These are phyloP conservation scores for Cyclophora punctaria DNA, from an alignment of 2,888 invertebrate genomes.

Conservation along the genomic window DNA sequence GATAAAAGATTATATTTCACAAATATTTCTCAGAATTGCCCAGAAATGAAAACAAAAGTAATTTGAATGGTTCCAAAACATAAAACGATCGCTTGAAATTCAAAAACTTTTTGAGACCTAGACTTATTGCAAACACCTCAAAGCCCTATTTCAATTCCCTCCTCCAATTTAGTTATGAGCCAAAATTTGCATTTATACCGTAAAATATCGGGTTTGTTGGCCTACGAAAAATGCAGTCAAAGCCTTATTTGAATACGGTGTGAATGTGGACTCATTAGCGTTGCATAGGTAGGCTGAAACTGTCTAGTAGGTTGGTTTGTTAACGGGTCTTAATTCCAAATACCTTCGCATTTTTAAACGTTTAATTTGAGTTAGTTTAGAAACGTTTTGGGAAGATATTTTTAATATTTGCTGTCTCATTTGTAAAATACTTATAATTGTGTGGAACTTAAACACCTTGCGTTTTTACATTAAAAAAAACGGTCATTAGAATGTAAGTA, in stretches of 20 bases:
- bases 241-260: slow-evolving; percentile 46
- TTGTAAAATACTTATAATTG: too few relatives aligned
- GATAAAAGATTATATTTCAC: too few relatives aligned
- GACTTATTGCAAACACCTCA: slow-evolving; percentile 15
- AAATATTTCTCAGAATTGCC: too few relatives aligned
- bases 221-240: slow-evolving; percentile 28
- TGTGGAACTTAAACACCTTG: too few relatives aligned
- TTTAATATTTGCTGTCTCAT: too few relatives aligned
- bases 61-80: slow-evolving; percentile 10
- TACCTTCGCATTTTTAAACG: too few relatives aligned
- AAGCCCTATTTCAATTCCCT: slow-evolving; percentile 25
- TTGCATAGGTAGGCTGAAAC: not conserved
- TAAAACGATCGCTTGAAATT: slow-evolving; percentile 22
- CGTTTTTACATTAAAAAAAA: too few relatives aligned
- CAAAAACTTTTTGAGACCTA: slow-evolving; percentile 19
- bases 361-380: too few relatives aligned
- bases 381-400: too few relatives aligned
- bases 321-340: too few relatives aligned
- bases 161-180: slow-evolving; percentile 23
- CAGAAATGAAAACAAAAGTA: slow-evolving; percentile 10
- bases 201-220: slow-evolving; percentile 8
- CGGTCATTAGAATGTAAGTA: too few relatives aligned
- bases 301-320: too few relatives aligned
- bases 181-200: slow-evolving; percentile 23
- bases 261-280: slow-evolving; percentile 44